Evolutionary conservation across 2,888 invertebrate species (phyloP).

Genomic region (Tachina grossa): DNA sequence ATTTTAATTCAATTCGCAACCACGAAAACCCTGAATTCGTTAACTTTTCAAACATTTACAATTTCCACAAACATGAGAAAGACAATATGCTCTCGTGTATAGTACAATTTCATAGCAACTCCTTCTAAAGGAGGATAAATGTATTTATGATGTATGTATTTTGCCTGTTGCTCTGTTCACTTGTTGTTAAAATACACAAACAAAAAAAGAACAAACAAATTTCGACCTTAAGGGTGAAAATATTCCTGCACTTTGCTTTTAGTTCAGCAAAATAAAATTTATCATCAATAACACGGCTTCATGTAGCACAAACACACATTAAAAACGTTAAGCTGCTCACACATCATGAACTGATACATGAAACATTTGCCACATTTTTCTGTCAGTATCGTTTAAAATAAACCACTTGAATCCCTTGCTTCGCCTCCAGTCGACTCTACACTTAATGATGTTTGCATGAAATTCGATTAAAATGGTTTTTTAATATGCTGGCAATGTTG

Average conservation of each 20-base stretch:
- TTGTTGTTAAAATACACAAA: constrained; percentile 30
- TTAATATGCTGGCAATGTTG: constrained; percentile 56
- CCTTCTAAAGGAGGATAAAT: not conserved
- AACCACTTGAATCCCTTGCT: not conserved
- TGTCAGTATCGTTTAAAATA: constrained; percentile 13
- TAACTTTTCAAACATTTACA: constrained; percentile 52
- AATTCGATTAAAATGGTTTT: constrained; percentile 54
- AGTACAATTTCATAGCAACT: not conserved
- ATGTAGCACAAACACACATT: constrained; percentile 18
- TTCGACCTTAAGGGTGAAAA: constrained; percentile 33
- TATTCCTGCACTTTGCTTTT: constrained; percentile 8
- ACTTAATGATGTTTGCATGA: constrained; percentile 50
- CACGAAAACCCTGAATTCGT: constrained; percentile 37
- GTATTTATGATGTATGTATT: constrained; percentile 24
- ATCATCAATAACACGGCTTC: not conserved
- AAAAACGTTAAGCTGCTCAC: not conserved
- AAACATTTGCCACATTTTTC: not conserved
- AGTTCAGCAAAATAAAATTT: constrained; percentile 3
- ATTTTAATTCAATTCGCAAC: constrained; percentile 31
- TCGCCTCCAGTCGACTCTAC: constrained; percentile 14
- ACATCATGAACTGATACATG: not conserved
- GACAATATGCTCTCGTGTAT: not conserved
- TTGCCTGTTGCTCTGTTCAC: not conserved
- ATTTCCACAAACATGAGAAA: constrained; percentile 2
- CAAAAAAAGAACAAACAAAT: constrained; percentile 16